Evolutionary conservation across 2,113 vertebrate species (phyloP), one percentile per base, ranked within the genome.

Genomic region (Rhagologus leucostigma): DNA sequence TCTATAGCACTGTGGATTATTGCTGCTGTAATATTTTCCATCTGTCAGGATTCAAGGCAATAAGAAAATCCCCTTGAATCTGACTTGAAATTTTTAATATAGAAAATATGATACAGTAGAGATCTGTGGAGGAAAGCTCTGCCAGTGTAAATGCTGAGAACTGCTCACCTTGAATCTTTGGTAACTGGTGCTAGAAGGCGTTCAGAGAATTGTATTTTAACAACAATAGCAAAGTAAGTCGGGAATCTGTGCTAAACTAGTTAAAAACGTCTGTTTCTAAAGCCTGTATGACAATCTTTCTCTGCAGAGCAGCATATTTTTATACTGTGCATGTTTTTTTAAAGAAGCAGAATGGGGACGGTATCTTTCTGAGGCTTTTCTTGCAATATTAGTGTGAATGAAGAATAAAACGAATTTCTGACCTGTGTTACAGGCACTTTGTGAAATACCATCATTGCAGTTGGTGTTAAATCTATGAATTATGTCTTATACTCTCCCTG

Each of bases 251-350:
- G 74, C 60, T 76, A 22, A 83, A 41, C 32, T 80, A 29, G 46
- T 89, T 95, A 17, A 79, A 82, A 91, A 76, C 32, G n/a, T 17
- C 60, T 80, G 12, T 90, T 96, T 74, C 55, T 69, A 63, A 91
- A 87, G 74, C 46, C 62, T 63, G 3, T 71, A 8, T 59, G 82
- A 90, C 84, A 91, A 21, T 77, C 78, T 68, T 75, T 47, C 37
- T 91, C 46, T 88, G 67, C 52, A 92, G 76, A 89, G 55, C 87
- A 95, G 42, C 42, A 26, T 80, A 80, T 78, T 94, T 97, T 95
- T 96, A 60, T 92, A 96, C 50, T 77, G 63, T 79, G 69, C 44
- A 19, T 90, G 27, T 52, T 60, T 85, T 92, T 90, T 88, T 86
- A 78, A 83, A 86, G 87, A 80, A 92, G 67, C 76, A 67, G 82